phyloP scores from a whole-genome alignment of 2,888 invertebrate genomes.

The Synergus laeviventris region DNA sequence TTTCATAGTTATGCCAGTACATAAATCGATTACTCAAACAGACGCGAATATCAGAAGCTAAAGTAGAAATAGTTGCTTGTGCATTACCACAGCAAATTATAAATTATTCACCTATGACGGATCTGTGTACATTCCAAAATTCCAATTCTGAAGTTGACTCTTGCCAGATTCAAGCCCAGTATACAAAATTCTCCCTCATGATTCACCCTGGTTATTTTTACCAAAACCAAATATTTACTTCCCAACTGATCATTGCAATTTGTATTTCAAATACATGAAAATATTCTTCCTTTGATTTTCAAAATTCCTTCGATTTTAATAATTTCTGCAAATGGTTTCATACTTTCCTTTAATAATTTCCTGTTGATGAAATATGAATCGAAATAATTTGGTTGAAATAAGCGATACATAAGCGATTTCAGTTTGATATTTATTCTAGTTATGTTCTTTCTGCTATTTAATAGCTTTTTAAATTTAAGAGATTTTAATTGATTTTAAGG shows the following conservation, averaged over 20 bases:
- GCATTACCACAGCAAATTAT: constrained; percentile 11
- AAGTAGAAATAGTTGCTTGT: constrained; percentile 21
- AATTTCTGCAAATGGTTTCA: neutral
- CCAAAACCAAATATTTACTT: constrained; percentile 23
- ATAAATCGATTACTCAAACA: constrained; percentile 32
- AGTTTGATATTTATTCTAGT: too few relatives aligned
- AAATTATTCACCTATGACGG: constrained; percentile 12
- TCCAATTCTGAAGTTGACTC: constrained; percentile 24
- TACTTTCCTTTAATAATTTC: neutral
- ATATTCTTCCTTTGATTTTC: neutral
- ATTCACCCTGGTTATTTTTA: constrained; percentile 22
- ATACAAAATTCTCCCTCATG: constrained; percentile 6
- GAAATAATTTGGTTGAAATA: neutral
- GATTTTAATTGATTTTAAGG: too few relatives aligned
- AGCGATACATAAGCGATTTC: too few relatives aligned
- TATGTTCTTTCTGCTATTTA: too few relatives aligned
- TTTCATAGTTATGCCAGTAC: constrained; percentile 4
- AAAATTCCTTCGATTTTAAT: neutral
- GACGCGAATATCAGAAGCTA: constrained; percentile 9
- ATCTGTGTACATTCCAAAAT: constrained; percentile 29
- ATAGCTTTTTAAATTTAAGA: too few relatives aligned
- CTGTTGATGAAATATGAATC: neutral
- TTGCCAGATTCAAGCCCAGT: neutral
- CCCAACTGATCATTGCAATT: neutral
- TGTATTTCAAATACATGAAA: neutral